Evolutionary conservation across 2,888 invertebrate species (phyloP).

Genomic region (Protophormia terraenovae): DNA sequence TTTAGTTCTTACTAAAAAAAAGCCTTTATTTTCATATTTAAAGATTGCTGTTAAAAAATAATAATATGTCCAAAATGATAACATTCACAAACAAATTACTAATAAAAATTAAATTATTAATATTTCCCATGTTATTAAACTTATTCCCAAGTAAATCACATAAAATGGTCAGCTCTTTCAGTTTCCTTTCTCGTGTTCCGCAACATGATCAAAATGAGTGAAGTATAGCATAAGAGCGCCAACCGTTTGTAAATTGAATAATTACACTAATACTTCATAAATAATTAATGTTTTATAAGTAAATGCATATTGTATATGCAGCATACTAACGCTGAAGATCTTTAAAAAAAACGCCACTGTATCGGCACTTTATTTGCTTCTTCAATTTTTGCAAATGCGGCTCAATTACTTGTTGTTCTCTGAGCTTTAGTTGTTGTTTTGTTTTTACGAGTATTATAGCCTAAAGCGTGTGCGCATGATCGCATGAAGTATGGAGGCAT

Average conservation of each 20-base stretch:
- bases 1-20: background rate
- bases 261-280: slow-evolving; percentile 76
- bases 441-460: slow-evolving; percentile 40
- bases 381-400: slow-evolving; percentile 34
- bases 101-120: too few relatives aligned
- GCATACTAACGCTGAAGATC: slow-evolving; percentile 40
- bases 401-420: slow-evolving; percentile 64
- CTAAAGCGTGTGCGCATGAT: slow-evolving; percentile 61
- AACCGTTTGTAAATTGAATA: slow-evolving; percentile 74
- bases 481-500: slow-evolving; percentile 44
- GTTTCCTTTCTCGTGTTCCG: slow-evolving; percentile 11
- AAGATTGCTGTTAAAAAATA: too few relatives aligned
- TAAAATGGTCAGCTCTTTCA: slow-evolving; percentile 45
- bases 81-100: too few relatives aligned
- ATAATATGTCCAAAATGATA: too few relatives aligned
- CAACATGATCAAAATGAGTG: slow-evolving; percentile 57
- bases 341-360: background rate
- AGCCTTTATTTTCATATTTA: too few relatives aligned
- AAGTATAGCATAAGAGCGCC: slow-evolving; percentile 48
- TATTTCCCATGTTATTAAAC: too few relatives aligned
- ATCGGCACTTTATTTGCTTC: slow-evolving; percentile 30
- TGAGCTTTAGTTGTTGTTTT: slow-evolving; percentile 34
- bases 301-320: slow-evolving; percentile 52
- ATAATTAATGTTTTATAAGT: slow-evolving; percentile 75
- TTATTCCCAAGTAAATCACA: too few relatives aligned